Percentiles rank a stretch among this genome's conserved stretches.
These are phyloP conservation scores for Caretta caretta DNA, from an alignment of 2,113 vertebrate genomes.

Conservation along the genomic window DNA sequence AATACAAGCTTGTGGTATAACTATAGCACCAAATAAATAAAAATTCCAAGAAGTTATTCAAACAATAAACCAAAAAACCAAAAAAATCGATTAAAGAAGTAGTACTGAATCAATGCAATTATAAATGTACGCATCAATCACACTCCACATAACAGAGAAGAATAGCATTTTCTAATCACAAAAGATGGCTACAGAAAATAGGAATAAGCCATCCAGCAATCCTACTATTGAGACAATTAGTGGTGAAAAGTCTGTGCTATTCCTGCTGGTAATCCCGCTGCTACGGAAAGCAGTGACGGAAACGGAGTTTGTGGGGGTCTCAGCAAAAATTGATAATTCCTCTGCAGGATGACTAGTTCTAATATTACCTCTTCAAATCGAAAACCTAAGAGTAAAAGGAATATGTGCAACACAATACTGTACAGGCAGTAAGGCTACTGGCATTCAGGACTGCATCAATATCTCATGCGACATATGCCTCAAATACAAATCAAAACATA, in stretches of 20 bases:
- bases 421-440: background rate
- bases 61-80: background rate
- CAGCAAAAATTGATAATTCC: background rate
- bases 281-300: background rate
- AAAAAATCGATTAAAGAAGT: background rate
- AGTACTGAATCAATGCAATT: background rate
- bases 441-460: background rate
- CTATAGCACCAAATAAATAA: background rate
- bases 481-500: background rate
- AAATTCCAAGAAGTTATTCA: background rate
- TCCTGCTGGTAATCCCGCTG: background rate
- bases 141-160: background rate
- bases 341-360: background rate
- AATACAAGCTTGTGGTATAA: background rate
- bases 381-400: background rate
- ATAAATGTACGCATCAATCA: background rate
- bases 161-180: background rate
- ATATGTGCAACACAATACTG: background rate
- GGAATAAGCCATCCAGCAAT: background rate
- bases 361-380: background rate
- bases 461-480: background rate
- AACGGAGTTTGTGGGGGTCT: background rate
- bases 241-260: background rate
- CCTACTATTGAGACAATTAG: background rate
- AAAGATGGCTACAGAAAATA: fast-evolving